These are phyloP conservation scores for Sebastes vulpes DNA, from an alignment of 2,797 vertebrate species.

Conservation along the genomic window DNA sequence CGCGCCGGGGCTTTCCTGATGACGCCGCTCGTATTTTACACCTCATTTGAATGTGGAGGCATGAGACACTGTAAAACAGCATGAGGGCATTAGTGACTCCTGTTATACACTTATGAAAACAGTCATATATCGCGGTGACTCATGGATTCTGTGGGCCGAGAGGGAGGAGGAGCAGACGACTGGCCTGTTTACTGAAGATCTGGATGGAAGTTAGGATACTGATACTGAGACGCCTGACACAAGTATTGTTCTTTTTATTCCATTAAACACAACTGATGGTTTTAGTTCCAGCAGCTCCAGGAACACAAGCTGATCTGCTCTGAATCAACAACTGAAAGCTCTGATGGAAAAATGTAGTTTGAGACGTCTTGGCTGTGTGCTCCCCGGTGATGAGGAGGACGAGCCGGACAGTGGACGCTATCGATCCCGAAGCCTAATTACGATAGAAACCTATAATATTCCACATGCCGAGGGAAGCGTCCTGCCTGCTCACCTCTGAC, in stretches of 20 bases:
- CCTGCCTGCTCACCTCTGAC: not conserved
- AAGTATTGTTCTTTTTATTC: not conserved
- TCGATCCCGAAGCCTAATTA: slow-evolving; percentile 30
- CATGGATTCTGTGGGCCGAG: not conserved
- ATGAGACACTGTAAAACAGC: slow-evolving; percentile 47
- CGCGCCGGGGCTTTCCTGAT: slow-evolving; percentile 2
- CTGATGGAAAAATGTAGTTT: slow-evolving; percentile 2
- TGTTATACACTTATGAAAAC: slow-evolving; percentile 19
- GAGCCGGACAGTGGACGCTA: not conserved
- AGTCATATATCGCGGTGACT: slow-evolving; percentile 2
- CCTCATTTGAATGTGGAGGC: slow-evolving; percentile 61
- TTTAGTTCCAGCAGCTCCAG: not conserved
- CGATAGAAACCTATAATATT: not conserved
- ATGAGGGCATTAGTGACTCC: slow-evolving; percentile 30
- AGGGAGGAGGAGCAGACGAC: not conserved
- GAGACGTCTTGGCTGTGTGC: not conserved
- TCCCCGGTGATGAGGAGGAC: slow-evolving; percentile 2
- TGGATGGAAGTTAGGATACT: not conserved
- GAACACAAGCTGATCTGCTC: slow-evolving; percentile 4
- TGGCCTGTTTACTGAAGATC: not conserved
- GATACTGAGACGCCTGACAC: not conserved
- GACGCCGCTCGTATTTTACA: slow-evolving; percentile 53
- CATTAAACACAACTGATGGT: not conserved
- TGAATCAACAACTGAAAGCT: not conserved
- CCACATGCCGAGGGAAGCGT: not conserved